Percentiles rank a stretch among this genome's conserved stretches.
These are phyloP conservation scores for Atlantisia rogersi DNA, from an alignment of 2,113 vertebrate species.

Conservation along the genomic window DNA sequence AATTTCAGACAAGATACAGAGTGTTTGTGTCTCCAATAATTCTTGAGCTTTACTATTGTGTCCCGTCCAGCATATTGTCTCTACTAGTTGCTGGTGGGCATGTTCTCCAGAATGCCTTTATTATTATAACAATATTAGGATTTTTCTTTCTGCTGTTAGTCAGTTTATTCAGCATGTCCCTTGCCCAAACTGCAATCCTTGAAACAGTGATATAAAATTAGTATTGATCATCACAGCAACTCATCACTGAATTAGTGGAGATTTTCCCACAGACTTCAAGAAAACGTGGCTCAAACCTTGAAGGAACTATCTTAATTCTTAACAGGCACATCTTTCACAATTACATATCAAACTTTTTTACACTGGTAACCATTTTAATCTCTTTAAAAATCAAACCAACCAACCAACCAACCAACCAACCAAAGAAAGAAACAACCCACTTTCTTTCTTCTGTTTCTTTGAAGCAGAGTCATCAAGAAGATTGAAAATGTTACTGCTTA, in stretches of 20 bases:
- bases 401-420: too few relatives aligned
- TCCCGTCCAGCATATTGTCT: background rate
- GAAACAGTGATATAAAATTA: background rate
- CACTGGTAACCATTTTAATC: background rate
- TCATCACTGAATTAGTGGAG: background rate
- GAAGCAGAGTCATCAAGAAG: background rate
- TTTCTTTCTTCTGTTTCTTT: background rate
- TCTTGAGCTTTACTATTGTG: background rate
- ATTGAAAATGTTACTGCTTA: background rate
- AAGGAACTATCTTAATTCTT: background rate
- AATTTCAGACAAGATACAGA: background rate
- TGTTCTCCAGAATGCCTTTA: background rate
- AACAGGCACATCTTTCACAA: background rate
- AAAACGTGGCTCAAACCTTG: background rate
- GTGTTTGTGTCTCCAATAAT: background rate
- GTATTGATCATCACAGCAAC: background rate
- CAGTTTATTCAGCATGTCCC: background rate
- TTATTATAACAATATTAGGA: background rate
- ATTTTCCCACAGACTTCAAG: background rate
- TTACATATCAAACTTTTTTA: background rate
- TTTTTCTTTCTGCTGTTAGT: background rate
- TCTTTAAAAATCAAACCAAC: background rate
- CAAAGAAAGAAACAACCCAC: too few relatives aligned
- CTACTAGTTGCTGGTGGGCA: background rate
- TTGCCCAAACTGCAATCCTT: background rate